These are phyloP conservation scores for Euzetes globulus DNA, from an alignment of 2,888 invertebrate species.

Conservation along the genomic window DNA sequence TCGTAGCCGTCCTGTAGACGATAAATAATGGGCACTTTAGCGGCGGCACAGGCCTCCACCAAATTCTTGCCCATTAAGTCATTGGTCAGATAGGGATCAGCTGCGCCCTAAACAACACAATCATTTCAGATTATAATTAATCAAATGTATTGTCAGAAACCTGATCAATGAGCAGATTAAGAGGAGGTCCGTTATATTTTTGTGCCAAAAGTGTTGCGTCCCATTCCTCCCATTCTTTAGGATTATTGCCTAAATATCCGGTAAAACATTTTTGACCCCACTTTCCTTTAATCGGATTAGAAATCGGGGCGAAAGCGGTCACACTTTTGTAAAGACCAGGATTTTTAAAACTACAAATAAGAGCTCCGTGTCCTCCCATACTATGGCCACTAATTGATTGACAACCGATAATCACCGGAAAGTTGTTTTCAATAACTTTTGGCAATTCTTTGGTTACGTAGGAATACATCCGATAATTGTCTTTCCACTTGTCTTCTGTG, in stretches of 20 bases:
- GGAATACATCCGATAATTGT: conserved; percentile 87
- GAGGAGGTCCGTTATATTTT: conserved; percentile 70
- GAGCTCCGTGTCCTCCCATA: conserved; percentile 97
- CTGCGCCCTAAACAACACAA: conserved; percentile 58
- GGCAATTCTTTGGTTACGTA: conserved; percentile 84
- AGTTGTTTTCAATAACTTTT: conserved; percentile 64
- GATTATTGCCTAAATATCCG: conserved; percentile 66
- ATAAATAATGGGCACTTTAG: conserved; percentile 53
- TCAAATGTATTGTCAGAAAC: conserved; percentile 49
- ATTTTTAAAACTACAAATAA: conserved; percentile 80
- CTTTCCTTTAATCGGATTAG: conserved; percentile 70
- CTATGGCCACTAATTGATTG: conserved; percentile 57
- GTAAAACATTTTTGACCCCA: conserved; percentile 81
- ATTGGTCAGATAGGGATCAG: conserved; percentile 69
- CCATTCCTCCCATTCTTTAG: conserved; percentile 68
- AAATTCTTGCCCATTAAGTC: conserved; percentile 79
- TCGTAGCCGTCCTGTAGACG: conserved; percentile 62
- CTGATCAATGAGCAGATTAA: conserved; percentile 82
- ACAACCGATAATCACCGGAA: conserved; percentile 54
- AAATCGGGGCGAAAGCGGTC: conserved; percentile 91
- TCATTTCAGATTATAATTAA: too few species aligned
- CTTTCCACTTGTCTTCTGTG: conserved; percentile 78
- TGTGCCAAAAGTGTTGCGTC: conserved; percentile 78
- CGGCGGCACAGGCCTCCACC: conserved; percentile 61
- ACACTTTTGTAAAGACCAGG: conserved; percentile 71